Conservation (phyloP, 2,797 vertebrate genomes). For the Tachyglossus aculeatus region DNA sequence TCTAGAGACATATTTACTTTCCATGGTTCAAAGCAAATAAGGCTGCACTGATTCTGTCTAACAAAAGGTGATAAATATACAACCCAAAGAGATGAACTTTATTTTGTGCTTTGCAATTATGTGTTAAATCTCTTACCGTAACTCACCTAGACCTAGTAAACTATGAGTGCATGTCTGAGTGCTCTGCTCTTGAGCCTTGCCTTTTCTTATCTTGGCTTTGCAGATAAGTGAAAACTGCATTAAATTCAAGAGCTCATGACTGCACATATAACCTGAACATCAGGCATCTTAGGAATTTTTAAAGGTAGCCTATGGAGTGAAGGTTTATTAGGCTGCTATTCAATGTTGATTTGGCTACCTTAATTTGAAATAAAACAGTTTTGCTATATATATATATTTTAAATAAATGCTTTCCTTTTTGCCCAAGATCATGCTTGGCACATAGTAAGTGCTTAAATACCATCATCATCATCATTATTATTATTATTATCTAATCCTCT, state of each 20-base stretch:
- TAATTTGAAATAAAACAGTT: background rate
- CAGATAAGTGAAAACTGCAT: constrained; percentile 9
- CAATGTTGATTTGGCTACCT: background rate
- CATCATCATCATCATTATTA: background rate
- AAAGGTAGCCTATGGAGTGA: background rate
- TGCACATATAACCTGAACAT: background rate
- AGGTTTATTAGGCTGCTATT: background rate
- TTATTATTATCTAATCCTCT: background rate
- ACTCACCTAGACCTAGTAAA: constrained; percentile 23
- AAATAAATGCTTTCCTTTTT: background rate
- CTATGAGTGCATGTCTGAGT: constrained; percentile 3
- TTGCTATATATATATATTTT: background rate
- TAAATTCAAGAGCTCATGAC: background rate
- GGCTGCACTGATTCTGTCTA: background rate
- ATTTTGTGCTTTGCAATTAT: constrained; percentile 35
- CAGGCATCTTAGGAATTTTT: background rate
- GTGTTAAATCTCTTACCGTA: constrained; percentile 4
- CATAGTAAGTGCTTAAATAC: background rate
- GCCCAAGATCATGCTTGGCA: background rate
- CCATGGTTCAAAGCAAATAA: constrained; percentile 26
- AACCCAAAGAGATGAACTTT: constrained; percentile 21
- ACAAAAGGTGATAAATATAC: background rate
- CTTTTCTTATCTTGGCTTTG: background rate
- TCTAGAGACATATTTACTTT: constrained; percentile 10
- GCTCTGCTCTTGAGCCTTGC: background rate